Evolutionary conservation across 1,140 invertebrate genomes (phyloP).

Genomic region (Nasonia longicornis): DNA sequence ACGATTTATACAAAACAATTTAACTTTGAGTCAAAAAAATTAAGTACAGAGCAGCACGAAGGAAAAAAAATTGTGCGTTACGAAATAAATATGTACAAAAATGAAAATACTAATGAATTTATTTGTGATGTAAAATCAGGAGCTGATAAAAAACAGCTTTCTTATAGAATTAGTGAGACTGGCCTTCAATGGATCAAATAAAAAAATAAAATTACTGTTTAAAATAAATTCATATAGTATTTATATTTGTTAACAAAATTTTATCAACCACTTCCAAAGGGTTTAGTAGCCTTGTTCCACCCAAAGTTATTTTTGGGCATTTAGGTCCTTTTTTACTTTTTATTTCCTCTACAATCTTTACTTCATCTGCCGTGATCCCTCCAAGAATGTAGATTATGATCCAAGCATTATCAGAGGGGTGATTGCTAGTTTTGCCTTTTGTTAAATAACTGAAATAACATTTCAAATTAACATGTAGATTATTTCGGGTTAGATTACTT

Average conservation of each 20-base stretch:
- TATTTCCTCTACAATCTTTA: constrained; percentile 59
- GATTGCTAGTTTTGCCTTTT: constrained; percentile 57
- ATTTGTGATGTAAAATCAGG: constrained; percentile 48
- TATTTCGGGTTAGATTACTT: not conserved
- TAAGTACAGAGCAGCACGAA: constrained; percentile 28
- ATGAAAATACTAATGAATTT: constrained; percentile 36
- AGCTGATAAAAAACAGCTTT: constrained; percentile 42
- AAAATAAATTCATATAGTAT: constrained; percentile 45
- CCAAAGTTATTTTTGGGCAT: constrained; percentile 58
- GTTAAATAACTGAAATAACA: constrained; percentile 60
- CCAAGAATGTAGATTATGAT: constrained; percentile 74
- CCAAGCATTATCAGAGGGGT: constrained; percentile 72
- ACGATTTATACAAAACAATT: constrained; percentile 61
- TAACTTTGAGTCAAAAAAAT: constrained; percentile 53
- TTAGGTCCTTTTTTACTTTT: constrained; percentile 41
- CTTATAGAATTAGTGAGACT: constrained; percentile 51
- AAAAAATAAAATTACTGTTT: constrained; percentile 24
- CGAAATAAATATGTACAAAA: constrained; percentile 52
- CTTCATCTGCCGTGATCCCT: constrained; percentile 73
- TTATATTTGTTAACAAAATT: constrained; percentile 58
- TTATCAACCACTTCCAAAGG: constrained; percentile 61
- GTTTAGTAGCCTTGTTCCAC: constrained; percentile 62
- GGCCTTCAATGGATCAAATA: constrained; percentile 52
- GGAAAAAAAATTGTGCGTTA: constrained; percentile 54
- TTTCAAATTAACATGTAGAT: not conserved